Conservation (phyloP, 2,113 vertebrate species). For the Zootoca vivipara region DNA sequence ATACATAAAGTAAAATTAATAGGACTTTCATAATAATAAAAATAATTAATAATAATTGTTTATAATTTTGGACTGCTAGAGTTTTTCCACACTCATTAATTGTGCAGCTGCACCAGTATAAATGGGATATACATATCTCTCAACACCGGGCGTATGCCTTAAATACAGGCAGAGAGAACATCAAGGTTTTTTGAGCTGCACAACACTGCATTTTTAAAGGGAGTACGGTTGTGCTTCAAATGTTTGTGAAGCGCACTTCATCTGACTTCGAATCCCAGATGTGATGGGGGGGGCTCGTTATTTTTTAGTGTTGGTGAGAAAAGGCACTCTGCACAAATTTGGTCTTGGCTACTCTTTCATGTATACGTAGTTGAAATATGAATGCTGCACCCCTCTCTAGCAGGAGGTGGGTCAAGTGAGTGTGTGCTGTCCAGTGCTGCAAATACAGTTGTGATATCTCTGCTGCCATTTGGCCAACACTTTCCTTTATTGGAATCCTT, state of each 20-base stretch:
- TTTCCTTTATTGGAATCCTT: not conserved
- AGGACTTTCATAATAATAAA: too few species aligned
- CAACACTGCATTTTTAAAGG: not conserved
- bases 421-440: not conserved
- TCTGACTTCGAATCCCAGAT: not conserved
- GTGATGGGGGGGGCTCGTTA: not conserved
- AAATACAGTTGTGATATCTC: not conserved
- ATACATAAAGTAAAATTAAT: too few species aligned
- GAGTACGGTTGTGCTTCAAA: not conserved
- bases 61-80: too few species aligned
- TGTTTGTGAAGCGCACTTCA: not conserved
- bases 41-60: too few species aligned
- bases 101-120: too few species aligned
- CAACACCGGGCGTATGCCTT: too few species aligned
- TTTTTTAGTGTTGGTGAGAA: not conserved
- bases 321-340: not conserved
- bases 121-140: too few species aligned
- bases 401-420: too few species aligned
- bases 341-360: not conserved
- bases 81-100: too few species aligned
- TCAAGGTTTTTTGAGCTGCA: not conserved
- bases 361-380: not conserved
- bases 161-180: too few species aligned
- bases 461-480: not conserved
- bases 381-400: too few species aligned